A percentile compares a stretch with the other conserved stretches of the same genome.
These are phyloP conservation scores for Osedax frankpressi DNA, from an alignment of 2,888 invertebrate species.

Conservation along the genomic window DNA sequence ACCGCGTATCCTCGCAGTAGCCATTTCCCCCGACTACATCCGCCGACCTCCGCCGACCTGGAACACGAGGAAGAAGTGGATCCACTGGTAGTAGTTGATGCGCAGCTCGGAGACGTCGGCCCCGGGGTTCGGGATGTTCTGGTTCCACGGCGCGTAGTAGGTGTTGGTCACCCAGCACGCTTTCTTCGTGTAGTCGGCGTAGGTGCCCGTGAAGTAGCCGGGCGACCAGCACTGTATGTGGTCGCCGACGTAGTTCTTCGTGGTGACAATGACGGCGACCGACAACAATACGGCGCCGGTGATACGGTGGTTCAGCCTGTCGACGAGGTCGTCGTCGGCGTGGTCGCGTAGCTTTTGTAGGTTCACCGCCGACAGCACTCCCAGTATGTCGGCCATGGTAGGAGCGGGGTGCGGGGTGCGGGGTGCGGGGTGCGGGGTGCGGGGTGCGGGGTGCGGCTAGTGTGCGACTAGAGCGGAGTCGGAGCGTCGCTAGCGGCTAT, in stretches of 20 bases:
- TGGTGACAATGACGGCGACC: slow-evolving; percentile 79
- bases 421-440: too few species aligned
- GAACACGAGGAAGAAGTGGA: slow-evolving; percentile 11
- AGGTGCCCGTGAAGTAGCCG: slow-evolving; percentile 45
- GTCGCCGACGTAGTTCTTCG: slow-evolving; percentile 86
- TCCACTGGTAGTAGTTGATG: slow-evolving; percentile 13
- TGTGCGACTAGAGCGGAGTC: too few species aligned
- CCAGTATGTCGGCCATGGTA: slow-evolving; percentile 8
- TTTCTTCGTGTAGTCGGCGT: slow-evolving; percentile 11
- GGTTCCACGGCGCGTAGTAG: slow-evolving; percentile 3
- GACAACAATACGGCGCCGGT: slow-evolving; percentile 63
- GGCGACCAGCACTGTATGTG: slow-evolving; percentile 71
- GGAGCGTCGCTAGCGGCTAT: too few species aligned
- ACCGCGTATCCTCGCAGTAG: too few species aligned
- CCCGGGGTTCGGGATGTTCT: background rate
- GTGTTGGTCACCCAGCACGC: slow-evolving; percentile 12
- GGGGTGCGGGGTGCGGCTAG: too few species aligned
- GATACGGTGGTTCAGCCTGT: slow-evolving; percentile 47
- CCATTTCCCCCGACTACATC: too few species aligned
- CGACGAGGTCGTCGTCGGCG: slow-evolving; percentile 44
- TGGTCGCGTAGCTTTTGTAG: slow-evolving; percentile 27
- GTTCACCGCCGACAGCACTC: slow-evolving; percentile 11
- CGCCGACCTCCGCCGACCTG: too few species aligned
- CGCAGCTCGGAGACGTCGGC: slow-evolving; percentile 9
- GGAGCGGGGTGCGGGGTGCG: too few species aligned